These are phyloP conservation scores for Holocentrus rufus DNA, from an alignment of 2,797 vertebrate species.

Conservation along the genomic window DNA sequence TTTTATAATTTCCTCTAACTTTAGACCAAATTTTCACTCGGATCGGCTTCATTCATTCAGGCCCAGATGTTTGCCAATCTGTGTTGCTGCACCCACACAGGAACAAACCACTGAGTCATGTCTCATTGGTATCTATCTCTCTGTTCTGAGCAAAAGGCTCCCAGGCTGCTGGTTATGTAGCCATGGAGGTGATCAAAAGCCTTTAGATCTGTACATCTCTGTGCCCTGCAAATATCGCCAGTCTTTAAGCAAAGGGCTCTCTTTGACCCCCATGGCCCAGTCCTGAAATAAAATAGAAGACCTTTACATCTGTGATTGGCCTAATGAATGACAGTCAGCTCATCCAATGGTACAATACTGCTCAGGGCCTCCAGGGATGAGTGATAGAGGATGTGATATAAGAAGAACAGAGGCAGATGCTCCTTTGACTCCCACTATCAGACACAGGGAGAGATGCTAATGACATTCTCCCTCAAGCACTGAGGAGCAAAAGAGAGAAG, in stretches of 20 bases:
- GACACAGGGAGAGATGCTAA: constrained; percentile 65
- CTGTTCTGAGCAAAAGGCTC: constrained; percentile 40
- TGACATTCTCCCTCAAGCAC: constrained; percentile 62
- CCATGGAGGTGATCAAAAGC: constrained; percentile 52
- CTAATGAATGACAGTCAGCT: constrained; percentile 53
- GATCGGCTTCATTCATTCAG: constrained; percentile 16
- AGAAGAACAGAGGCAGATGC: constrained; percentile 63
- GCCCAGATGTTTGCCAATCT: constrained; percentile 36
- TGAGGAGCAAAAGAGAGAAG: constrained; percentile 53
- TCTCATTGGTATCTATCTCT: constrained; percentile 38
- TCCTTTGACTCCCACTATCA: constrained; percentile 64
- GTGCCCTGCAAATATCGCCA: constrained; percentile 39
- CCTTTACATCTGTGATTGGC: constrained; percentile 46
- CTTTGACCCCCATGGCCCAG: constrained; percentile 43
- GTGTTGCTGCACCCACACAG: constrained; percentile 2
- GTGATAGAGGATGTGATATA: constrained; percentile 59
- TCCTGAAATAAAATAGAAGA: constrained; percentile 47
- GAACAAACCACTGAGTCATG: constrained; percentile 37
- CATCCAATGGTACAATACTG: constrained; percentile 33
- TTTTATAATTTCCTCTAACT: constrained; percentile 23
- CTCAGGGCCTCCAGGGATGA: constrained; percentile 50
- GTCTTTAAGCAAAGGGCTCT: constrained; percentile 32
- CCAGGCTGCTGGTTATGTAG: constrained; percentile 29
- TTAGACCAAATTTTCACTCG: constrained; percentile 17
- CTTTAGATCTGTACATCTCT: constrained; percentile 45